Conservation (phyloP, 2,797 vertebrate species). For the Dromococcyx pavoninus region DNA sequence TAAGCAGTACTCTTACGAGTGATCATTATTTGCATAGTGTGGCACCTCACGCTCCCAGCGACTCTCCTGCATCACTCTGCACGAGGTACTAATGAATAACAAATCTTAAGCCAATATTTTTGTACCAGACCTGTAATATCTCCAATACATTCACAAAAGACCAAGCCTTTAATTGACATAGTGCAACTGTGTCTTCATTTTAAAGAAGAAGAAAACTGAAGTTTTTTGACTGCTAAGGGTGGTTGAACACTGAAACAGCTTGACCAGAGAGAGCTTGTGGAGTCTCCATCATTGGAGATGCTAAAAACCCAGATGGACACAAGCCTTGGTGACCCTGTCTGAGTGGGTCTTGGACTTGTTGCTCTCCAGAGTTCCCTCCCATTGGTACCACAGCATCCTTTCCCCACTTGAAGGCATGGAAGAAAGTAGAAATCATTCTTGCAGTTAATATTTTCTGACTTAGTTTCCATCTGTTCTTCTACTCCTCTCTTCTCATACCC, state of each 20-base stretch:
- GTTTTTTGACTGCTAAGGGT: neutral
- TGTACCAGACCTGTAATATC: neutral
- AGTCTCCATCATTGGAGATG: too few relatives aligned
- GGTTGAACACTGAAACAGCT: too few relatives aligned
- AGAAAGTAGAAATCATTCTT: neutral
- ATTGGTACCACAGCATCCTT: neutral
- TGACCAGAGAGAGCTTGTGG: too few relatives aligned
- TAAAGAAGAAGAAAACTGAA: neutral
- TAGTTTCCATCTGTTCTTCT: neutral
- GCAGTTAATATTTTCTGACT: neutral
- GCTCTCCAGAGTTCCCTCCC: neutral
- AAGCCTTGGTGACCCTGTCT: neutral
- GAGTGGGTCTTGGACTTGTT: neutral
- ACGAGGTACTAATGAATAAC: neutral
- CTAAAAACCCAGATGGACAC: too few relatives aligned
- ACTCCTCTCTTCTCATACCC: rapidly evolving
- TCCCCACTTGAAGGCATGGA: neutral
- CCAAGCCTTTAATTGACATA: neutral
- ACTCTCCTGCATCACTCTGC: neutral
- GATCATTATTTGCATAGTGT: neutral
- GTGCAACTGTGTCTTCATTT: neutral
- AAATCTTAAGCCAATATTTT: neutral
- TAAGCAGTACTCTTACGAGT: neutral
- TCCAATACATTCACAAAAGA: neutral
- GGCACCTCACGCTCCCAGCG: neutral